A percentile compares a stretch with the other conserved stretches of the same genome.
These are phyloP conservation scores for Rhopalosiphum maidis DNA, from an alignment of 1,140 invertebrate species.

Conservation along the genomic window DNA sequence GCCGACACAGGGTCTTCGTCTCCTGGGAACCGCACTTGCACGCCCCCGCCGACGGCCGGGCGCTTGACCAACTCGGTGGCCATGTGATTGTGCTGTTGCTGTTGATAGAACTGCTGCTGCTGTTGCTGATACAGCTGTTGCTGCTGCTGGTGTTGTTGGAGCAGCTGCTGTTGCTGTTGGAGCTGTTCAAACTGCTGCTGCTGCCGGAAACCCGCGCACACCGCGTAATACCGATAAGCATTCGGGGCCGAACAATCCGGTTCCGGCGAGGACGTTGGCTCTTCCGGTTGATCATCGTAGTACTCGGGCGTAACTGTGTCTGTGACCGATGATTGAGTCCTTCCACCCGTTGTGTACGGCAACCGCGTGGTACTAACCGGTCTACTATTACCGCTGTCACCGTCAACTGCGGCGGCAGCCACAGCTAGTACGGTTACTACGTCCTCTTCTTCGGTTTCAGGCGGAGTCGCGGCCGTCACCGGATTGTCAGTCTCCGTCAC, in stretches of 20 bases:
- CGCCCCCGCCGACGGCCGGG: not conserved
- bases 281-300: conserved; percentile 34
- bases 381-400: not conserved
- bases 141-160: not conserved
- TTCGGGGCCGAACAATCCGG: conserved; percentile 29
- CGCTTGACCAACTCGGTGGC: not conserved
- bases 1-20: not conserved
- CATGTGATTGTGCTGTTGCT: not conserved
- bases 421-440: conserved; percentile 22
- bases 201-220: not conserved
- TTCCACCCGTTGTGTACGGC: not conserved
- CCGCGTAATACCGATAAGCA: not conserved
- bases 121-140: conserved; percentile 28
- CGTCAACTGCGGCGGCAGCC: not conserved
- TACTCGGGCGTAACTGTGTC: not conserved
- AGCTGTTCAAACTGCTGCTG: not conserved
- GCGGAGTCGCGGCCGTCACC: not conserved
- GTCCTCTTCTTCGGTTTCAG: not conserved
- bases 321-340: not conserved
- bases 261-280: not conserved
- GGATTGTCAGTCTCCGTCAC: not conserved
- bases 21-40: conserved; percentile 20
- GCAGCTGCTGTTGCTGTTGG: not conserved
- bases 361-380: not conserved
- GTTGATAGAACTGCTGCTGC: not conserved